phyloP scores from a whole-genome alignment of 2,888 invertebrate genomes.

The Aradus depressus region DNA sequence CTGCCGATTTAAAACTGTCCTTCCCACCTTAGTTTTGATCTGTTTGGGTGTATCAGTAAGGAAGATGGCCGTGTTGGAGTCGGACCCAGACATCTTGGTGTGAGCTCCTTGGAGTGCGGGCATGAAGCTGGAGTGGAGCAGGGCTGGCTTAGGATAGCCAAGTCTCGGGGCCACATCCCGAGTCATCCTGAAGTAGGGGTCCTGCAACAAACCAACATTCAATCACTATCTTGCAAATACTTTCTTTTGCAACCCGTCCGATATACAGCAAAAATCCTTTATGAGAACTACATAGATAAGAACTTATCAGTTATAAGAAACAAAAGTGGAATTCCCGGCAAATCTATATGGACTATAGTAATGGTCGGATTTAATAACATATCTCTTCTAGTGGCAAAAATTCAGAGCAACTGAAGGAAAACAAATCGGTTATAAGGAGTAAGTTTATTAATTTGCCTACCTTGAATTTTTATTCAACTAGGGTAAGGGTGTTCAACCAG shows the following conservation, averaged over 20 bases:
- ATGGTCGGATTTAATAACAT: background rate
- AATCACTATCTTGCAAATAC: no score
- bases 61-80: conserved; percentile 84
- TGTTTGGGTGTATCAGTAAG: conserved; percentile 91
- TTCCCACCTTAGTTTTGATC: conserved; percentile 87
- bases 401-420: no score
- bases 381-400: no score
- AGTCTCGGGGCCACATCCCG: conserved; percentile 93
- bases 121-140: conserved; percentile 78
- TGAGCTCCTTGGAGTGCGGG: conserved; percentile 93
- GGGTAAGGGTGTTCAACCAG: no score
- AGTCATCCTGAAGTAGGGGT: conserved; percentile 98
- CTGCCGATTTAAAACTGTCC: no score
- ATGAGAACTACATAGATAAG: no score
- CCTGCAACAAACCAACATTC: conserved; percentile 45
- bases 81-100: conserved; percentile 97
- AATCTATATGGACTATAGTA: background rate
- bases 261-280: no score
- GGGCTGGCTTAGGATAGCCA: conserved; percentile 75
- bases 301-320: no score
- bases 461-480: no score
- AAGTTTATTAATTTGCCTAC: no score
- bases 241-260: no score
- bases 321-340: background rate
- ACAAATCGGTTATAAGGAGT: no score